Evolutionary conservation across 2,113 vertebrate genomes (phyloP).

Genomic region (Vanacampus margaritifer): DNA sequence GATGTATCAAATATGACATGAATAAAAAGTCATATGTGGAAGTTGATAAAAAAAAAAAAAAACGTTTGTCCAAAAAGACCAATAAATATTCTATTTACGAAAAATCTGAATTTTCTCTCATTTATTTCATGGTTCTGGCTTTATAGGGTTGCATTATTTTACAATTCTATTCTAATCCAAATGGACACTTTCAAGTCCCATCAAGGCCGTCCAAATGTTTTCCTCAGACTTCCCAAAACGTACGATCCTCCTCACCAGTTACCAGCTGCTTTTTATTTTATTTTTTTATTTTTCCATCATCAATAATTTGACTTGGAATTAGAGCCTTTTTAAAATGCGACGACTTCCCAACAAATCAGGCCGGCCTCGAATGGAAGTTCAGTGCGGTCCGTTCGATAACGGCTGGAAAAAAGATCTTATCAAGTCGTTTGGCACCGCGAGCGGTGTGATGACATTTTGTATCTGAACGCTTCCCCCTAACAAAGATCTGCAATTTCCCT

Average conservation of each 20-base stretch:
- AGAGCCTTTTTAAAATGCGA: constrained; percentile 12
- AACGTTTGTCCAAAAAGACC: no score
- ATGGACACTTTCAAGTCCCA: no score
- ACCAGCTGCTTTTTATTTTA: no score
- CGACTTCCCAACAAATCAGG: constrained; percentile 13
- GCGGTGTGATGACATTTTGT: neutral
- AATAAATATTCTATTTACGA: no score
- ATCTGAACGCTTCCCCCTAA: neutral
- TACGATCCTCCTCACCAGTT: neutral
- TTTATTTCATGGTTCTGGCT: no score
- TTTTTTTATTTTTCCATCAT: neutral
- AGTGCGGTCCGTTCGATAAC: constrained; percentile 41
- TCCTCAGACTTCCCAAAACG: neutral
- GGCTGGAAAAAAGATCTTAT: constrained; percentile 19
- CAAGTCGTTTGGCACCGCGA: constrained; percentile 9
- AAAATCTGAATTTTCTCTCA: no score
- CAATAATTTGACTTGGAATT: constrained; percentile 4
- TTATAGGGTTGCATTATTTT: no score
- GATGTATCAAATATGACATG: no score
- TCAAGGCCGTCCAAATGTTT: neutral
- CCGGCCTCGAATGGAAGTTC: neutral
- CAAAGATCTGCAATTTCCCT: constrained; percentile 5
- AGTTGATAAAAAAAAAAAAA: no score
- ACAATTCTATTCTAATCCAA: no score
- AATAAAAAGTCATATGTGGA: no score